Evolutionary conservation across 1,140 invertebrate species (phyloP), one percentile per base, ranked within the genome.

Genomic region (Drosophila kepulauana): DNA sequence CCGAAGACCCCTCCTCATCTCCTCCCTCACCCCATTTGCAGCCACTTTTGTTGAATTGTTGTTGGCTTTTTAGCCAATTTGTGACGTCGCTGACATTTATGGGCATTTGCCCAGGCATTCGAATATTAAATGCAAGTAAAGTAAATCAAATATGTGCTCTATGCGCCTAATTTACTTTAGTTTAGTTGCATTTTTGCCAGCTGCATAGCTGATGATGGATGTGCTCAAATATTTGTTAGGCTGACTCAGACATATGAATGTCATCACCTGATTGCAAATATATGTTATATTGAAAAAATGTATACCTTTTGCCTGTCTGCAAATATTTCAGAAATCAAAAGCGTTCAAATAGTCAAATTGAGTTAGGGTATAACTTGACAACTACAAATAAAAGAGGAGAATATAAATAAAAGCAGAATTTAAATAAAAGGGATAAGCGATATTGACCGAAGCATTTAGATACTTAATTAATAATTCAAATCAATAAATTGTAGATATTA

Each of bases 91-190:
- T 78, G 81, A 85, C 81, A 85, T 81, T 85, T 85, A 85, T 85
- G 81, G 78, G 58, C 75, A 63, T 81, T 81, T 63, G 67, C 49
- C 49, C 61, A 58, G 68, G 64, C 66, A 57, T 69, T 35, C 15
- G 62, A 73, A 86, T 86, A 77, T 86, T 67, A 79, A 86, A 87
- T 86, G 82, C 76, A 86, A 82, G 79, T 87, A 57, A 86, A 86
- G 75, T 87, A 58, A 86, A 86, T 86, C 72, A 86, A 87, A 86
- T 79, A 87, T 87, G 67, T 82, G 64, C 79, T 64, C 71, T 64
- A 67, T 63, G 46, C 48, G 64, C 54, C 78, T 86, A 87, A 86
- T 86, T 87, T 79, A 67, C 71, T 86, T 81, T 82, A 79, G 65
- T 82, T 85, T 75, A 78, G 81, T 74, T 85, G 76, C 82, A 82